Conservation (phyloP, 2,113 vertebrate species). For the Corythornis madagascariensis region DNA sequence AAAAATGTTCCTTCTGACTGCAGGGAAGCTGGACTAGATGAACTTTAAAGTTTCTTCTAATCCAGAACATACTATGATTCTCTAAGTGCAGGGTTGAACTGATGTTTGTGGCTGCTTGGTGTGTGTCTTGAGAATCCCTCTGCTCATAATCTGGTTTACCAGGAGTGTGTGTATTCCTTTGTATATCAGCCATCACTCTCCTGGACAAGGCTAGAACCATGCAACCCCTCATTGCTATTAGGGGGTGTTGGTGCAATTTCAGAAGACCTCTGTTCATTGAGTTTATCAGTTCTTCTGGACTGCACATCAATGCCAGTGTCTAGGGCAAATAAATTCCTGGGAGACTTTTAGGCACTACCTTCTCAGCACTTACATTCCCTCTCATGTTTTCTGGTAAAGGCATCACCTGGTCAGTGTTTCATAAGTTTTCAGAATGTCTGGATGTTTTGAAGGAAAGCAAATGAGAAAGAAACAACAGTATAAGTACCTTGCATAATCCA, state of each 20-base stretch:
- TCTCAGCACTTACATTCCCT: not conserved
- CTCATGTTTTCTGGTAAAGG: not conserved
- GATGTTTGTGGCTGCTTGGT: fast-evolving
- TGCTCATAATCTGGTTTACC: not conserved
- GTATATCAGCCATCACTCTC: not conserved
- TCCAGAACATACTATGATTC: not conserved
- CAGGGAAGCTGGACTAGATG: not conserved
- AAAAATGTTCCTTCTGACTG: not conserved
- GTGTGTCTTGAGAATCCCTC: not conserved
- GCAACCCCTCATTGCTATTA: not conserved
- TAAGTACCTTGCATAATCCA: not conserved
- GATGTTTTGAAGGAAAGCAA: not conserved
- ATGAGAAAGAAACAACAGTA: not conserved
- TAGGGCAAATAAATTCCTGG: not conserved
- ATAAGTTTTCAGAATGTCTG: not conserved
- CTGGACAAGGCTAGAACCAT: not conserved
- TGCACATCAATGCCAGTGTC: not conserved
- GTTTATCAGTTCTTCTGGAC: not conserved
- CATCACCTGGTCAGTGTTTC: not conserved
- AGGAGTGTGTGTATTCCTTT: not conserved
- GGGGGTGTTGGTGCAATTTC: not conserved
- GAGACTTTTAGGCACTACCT: not conserved
- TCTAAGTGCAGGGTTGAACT: not conserved
- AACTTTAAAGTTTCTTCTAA: not conserved
- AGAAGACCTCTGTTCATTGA: not conserved